phyloP scores from a whole-genome alignment of 2,888 invertebrate species.

The Philhelius pedissequus region DNA sequence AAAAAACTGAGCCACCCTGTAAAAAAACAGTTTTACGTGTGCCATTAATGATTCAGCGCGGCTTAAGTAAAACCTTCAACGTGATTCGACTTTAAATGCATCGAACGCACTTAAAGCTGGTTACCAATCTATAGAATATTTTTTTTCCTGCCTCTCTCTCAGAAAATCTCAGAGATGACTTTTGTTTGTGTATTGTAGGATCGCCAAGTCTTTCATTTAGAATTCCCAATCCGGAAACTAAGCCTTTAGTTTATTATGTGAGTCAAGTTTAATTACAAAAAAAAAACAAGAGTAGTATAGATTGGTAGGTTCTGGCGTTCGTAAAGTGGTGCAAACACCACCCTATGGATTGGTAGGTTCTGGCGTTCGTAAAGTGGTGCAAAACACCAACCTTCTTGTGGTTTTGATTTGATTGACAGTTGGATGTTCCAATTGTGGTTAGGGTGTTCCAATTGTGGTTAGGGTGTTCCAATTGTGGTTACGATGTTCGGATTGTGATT shows the following conservation, averaged over 20 bases:
- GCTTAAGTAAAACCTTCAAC: not conserved
- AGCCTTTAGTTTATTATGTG: not conserved
- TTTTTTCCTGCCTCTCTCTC: not conserved
- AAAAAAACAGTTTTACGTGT: not conserved
- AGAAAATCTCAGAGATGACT: not conserved
- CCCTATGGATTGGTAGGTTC: too few species aligned
- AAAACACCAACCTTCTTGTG: too few species aligned
- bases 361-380: too few species aligned
- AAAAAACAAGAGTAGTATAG: too few species aligned
- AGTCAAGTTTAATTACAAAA: not conserved
- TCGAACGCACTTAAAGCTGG: not conserved
- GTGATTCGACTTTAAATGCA: not conserved
- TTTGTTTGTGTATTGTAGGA: not conserved
- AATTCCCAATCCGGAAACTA: slow-evolving; percentile 3
- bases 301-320: too few species aligned
- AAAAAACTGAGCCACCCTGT: not conserved
- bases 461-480: too few species aligned
- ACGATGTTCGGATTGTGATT: too few species aligned
- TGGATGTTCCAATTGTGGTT: too few species aligned
- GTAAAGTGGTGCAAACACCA: too few species aligned
- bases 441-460: too few species aligned
- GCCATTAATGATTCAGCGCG: not conserved
- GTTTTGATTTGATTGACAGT: too few species aligned
- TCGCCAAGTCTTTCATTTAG: not conserved
- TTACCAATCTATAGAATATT: not conserved